Evolutionary conservation across 2,113 vertebrate species (phyloP), one percentile per base, ranked within the genome.

Genomic region (Dromaius novaehollandiae): DNA sequence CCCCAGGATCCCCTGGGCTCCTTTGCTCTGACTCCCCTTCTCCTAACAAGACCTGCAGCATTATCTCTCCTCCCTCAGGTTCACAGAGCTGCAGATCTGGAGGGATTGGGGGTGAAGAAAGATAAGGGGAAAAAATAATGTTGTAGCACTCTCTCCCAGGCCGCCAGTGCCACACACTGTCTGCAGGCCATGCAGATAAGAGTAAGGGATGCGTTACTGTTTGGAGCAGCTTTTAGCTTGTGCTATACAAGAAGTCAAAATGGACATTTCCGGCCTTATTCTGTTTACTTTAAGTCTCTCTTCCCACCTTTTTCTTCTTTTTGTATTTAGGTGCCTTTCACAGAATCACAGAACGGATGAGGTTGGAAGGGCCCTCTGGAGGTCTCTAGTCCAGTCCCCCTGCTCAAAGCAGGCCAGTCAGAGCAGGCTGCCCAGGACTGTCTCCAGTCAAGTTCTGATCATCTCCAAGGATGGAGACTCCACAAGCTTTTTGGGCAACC

Each of bases 1-100:
- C 26, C 21, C 13, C 58, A 69, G 32, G 51, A 46, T 13, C 64
- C 17, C 3, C 25, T 8, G 13, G 25, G 8, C 15, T 74, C 24
- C 34, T 84, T 75, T 38, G 7, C 17, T 51, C n/a, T 65, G 5
- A 65, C 21, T 5, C 58, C 16, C 53, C 26, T 34, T 75, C 44
- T 83, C 30, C 36, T 26, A 0, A 6, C 0, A 1, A 46, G 58
- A 63, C 7, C 0, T 0, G 17, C 55, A 80, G 74, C 82, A 78
- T 84, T 78, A 24, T 76, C 25, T 58, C 38, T 89, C 32, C 16
- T 78, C 48, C 26, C 9, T 69, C 65, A 14, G 21, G 32, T 15
- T 91, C 65, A 70, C 65, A 82, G 92, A 69, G 10, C 69, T 87
- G 70, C 0, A 2, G 11, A 64, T 64, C 30, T 76, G 38, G 53